These are phyloP conservation scores for Zaprionus obscuricornis DNA, from an alignment of 2,888 invertebrate species.

Conservation along the genomic window DNA sequence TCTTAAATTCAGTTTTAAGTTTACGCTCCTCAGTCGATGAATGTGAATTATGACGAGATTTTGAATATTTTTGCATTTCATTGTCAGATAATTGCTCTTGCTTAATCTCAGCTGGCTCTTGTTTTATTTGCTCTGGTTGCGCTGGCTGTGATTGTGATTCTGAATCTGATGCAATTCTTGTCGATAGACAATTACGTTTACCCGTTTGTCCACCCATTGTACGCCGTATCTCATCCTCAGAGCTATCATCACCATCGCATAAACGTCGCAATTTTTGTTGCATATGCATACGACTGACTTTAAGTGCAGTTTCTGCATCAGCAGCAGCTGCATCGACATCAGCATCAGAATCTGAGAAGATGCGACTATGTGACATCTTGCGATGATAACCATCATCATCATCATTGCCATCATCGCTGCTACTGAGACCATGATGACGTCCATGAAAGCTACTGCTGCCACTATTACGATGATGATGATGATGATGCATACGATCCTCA, in stretches of 20 bases:
- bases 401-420: constrained; percentile 84
- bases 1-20: constrained; percentile 77
- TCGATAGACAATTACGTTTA: constrained; percentile 88
- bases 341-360: constrained; percentile 84
- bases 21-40: constrained; percentile 84
- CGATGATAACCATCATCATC: constrained; percentile 76
- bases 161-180: too few relatives aligned
- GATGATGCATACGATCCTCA: constrained; percentile 77
- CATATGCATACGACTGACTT: constrained; percentile 65
- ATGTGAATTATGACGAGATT: constrained; percentile 69
- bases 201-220: constrained; percentile 81
- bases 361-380: constrained; percentile 52
- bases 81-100: constrained; percentile 84
- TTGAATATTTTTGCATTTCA: constrained; percentile 62
- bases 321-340: constrained; percentile 71
- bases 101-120: constrained; percentile 85
- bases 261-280: constrained; percentile 84
- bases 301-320: constrained; percentile 18
- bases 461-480: constrained; percentile 73
- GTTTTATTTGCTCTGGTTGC: constrained; percentile 63
- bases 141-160: too few relatives aligned
- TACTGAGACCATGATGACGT: constrained; percentile 54
- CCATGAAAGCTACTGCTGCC: constrained; percentile 72
- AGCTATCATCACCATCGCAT: constrained; percentile 83
- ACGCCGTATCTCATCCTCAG: constrained; percentile 81